Conservation (phyloP, 30 jellyfish, hydroid and myxozoan genomes). For the Euphysa ruthae region DNA sequence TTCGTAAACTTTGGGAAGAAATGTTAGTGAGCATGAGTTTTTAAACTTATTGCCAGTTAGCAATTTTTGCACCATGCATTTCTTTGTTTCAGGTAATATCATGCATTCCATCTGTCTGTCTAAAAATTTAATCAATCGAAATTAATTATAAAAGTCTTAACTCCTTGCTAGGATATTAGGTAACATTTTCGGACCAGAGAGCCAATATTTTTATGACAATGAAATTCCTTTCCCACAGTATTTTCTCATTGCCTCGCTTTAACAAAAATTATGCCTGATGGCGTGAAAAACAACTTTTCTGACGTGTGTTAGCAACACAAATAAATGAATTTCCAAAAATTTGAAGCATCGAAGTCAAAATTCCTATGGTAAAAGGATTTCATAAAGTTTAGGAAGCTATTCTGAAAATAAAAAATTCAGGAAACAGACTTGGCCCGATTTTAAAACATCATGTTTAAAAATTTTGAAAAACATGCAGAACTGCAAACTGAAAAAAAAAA, state of each 20-base stretch:
- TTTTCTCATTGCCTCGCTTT: neutral
- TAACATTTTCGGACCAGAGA: neutral
- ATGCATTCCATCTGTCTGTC: neutral
- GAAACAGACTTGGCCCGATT: no score
- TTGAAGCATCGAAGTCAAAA: no score
- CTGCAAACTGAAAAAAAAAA: no score
- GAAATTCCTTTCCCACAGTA: neutral
- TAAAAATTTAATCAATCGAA: neutral
- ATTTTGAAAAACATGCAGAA: no score
- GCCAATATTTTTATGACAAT: neutral
- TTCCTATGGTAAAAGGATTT: no score
- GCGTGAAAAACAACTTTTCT: neutral
- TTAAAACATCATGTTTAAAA: no score
- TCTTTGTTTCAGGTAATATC: neutral
- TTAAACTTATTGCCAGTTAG: neutral
- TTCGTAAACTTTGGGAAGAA: conserved; percentile 64
- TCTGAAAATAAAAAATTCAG: no score
- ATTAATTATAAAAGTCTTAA: neutral
- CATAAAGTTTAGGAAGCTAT: no score
- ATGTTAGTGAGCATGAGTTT: conserved; percentile 32
- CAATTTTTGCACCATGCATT: neutral
- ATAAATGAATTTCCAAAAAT: no score
- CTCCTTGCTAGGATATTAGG: neutral
- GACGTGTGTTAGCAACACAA: no score
- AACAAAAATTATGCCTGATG: neutral